phyloP scores from a whole-genome alignment of 1,140 invertebrate genomes.

The Daktulosphaira vitifoliae region DNA sequence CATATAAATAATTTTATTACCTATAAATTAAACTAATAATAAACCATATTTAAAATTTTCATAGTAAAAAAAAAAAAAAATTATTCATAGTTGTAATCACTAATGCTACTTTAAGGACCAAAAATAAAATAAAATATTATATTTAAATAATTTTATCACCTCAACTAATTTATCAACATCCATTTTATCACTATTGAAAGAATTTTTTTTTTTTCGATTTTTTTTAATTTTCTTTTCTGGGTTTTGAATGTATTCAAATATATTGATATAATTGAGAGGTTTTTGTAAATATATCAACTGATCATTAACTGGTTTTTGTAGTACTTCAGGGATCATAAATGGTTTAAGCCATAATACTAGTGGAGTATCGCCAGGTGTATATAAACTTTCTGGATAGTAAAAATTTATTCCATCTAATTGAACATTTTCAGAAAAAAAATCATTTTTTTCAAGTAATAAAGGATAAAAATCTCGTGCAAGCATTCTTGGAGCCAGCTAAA shows the following conservation, averaged over 20 bases:
- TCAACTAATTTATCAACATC: constrained; percentile 22
- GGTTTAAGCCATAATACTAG: constrained; percentile 53
- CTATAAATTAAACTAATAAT: too few relatives aligned
- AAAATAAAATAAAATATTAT: too few relatives aligned
- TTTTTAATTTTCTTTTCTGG: constrained; percentile 11
- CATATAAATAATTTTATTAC: too few relatives aligned
- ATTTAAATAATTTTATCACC: background rate
- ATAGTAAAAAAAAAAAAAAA: too few relatives aligned
- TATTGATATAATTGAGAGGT: constrained; percentile 6
- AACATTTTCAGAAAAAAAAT: constrained; percentile 13
- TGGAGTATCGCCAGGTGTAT: constrained; percentile 67
- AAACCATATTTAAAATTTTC: too few relatives aligned
- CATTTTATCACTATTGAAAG: constrained; percentile 10
- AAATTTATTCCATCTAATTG: constrained; percentile 64
- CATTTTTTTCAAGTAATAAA: background rate
- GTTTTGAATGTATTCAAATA: constrained; percentile 1
- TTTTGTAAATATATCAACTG: background rate
- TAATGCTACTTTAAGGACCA: too few relatives aligned
- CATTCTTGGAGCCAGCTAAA: constrained; percentile 16
- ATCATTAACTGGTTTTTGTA: constrained; percentile 9
- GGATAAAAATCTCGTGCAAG: constrained; percentile 6
- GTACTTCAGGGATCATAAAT: constrained; percentile 36
- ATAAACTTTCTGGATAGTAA: constrained; percentile 69
- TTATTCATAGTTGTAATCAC: too few relatives aligned
- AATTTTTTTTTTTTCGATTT: background rate